A percentile compares a stretch with the other conserved stretches of the same genome.
phyloP scores from a whole-genome alignment of 2,888 invertebrate species.

The Drosophila infuscata region DNA sequence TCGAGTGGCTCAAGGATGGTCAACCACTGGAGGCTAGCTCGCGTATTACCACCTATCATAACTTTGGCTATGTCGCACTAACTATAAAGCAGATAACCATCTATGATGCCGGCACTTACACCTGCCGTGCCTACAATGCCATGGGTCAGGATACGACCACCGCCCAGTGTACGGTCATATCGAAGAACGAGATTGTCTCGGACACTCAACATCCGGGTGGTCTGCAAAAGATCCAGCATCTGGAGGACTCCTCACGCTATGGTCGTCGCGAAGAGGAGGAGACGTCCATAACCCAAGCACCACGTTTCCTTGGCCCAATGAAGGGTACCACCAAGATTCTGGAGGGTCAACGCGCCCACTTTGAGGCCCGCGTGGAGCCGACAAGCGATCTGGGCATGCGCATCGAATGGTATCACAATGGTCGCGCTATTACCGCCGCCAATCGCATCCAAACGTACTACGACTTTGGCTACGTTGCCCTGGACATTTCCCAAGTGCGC shows the following conservation, averaged over 20 bases:
- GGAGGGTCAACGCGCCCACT: slow-evolving; percentile 97
- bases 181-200: slow-evolving; percentile 93
- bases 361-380: slow-evolving; percentile 97
- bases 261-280: slow-evolving; percentile 90
- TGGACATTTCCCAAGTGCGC: slow-evolving; percentile 96
- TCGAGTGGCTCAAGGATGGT: slow-evolving; percentile 97
- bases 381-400: slow-evolving; percentile 96
- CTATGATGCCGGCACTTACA: slow-evolving; percentile 95
- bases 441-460: slow-evolving; percentile 97
- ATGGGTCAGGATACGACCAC: slow-evolving; percentile 93
- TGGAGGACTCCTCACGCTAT: slow-evolving; percentile 93
- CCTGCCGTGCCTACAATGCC: slow-evolving; percentile 94
- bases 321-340: slow-evolving; percentile 97
- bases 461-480: slow-evolving; percentile 98
- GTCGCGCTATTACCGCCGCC: slow-evolving; percentile 94
- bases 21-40: slow-evolving; percentile 96
- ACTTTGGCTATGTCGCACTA: slow-evolving; percentile 97
- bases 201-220: slow-evolving; percentile 97
- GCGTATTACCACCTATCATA: slow-evolving; percentile 96
- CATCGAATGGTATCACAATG: slow-evolving; percentile 99
- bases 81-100: slow-evolving; percentile 96
- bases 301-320: slow-evolving; percentile 94
- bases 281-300: slow-evolving; percentile 91
- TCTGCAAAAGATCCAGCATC: slow-evolving; percentile 94
- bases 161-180: slow-evolving; percentile 93